Conservation (phyloP, 2,113 vertebrate genomes). For the Centropus unirufus region DNA sequence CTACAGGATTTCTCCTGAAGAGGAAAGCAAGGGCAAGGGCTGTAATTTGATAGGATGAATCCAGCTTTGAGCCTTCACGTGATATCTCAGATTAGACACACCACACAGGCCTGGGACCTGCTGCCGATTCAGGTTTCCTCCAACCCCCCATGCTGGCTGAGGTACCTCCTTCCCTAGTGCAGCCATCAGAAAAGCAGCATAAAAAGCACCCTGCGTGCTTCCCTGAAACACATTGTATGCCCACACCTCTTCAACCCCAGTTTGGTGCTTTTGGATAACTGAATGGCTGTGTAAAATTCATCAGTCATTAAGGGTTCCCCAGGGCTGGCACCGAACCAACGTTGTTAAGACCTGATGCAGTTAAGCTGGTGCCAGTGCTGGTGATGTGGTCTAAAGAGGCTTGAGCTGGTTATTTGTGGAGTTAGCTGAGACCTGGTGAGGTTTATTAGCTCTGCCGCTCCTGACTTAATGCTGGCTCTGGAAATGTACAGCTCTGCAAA, state of each 20-base stretch:
- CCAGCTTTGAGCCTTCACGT: conserved; percentile 53
- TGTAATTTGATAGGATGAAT: conserved; percentile 44
- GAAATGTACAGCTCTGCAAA: not conserved
- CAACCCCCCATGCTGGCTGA: not conserved
- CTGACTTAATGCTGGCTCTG: not conserved
- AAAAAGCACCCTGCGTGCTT: not conserved
- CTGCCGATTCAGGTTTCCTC: not conserved
- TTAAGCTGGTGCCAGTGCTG: conserved; percentile 19
- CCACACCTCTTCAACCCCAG: not conserved
- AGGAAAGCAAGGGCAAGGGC: conserved; percentile 44
- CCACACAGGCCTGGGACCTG: not conserved
- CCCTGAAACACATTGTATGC: not conserved
- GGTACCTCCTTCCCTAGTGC: not conserved
- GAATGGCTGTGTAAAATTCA: not conserved
- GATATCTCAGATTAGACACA: conserved; percentile 40
- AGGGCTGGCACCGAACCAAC: not conserved
- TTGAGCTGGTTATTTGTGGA: conserved; percentile 49
- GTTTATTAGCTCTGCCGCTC: not conserved
- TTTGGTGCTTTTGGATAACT: not conserved
- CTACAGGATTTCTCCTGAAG: conserved; percentile 23
- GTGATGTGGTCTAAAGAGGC: conserved; percentile 8
- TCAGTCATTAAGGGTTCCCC: not conserved
- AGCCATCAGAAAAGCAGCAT: not conserved
- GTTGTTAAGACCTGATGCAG: not conserved
- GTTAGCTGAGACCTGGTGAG: not conserved